Evolutionary conservation across 2,113 vertebrate species (phyloP), one percentile per base, ranked within the genome.

Genomic region (Epinephelus fuscoguttatus): DNA sequence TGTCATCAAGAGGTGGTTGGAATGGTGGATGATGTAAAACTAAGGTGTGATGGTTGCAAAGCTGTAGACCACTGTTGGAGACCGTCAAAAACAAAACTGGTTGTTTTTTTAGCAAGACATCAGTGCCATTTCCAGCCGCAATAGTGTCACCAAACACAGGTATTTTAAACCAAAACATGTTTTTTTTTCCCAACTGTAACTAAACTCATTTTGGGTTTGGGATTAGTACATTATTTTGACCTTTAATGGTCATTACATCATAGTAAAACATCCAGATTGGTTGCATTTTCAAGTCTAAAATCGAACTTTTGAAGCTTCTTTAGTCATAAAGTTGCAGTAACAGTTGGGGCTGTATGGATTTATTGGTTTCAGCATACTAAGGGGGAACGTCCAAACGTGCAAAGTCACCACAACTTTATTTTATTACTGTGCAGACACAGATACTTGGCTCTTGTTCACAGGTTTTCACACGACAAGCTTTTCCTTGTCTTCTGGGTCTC

Each of bases 341-440:
- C 2, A 33, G 10, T 12, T 18, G 8, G 11, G 40, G 23, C 25
- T 50, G 6, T 50, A 0, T 23, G n/a, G n/a, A 19, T 70, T 17
- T 0, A 14, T 37, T 25, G 23, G 33, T 61, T 75, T 78, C 15
- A 61, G 42, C 1, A 4, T 42, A 52, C 19, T 47, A 27, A 23
- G 42, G 0, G 37, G 75, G 21, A 13, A 30, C 64, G 37, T 67
- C 45, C 27, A 11, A 81, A 85, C 18, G 3, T 69, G 66, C 80
- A 45, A 37, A 56, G 66, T 81, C 81, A 73, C 70, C 17, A 6
- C 17, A 1, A 14, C 25, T 80, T 77, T 57, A 40, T 66, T 42
- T 55, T 25, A 53, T 52, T 3, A 79, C 84, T 23, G 11, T 53
- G 70, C 64, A 37, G 81, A 91, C 84, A 85, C 96, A n/a, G 37